phyloP scores from a whole-genome alignment of 2,113 vertebrate genomes.

The Tragelaphus strepsiceros region DNA sequence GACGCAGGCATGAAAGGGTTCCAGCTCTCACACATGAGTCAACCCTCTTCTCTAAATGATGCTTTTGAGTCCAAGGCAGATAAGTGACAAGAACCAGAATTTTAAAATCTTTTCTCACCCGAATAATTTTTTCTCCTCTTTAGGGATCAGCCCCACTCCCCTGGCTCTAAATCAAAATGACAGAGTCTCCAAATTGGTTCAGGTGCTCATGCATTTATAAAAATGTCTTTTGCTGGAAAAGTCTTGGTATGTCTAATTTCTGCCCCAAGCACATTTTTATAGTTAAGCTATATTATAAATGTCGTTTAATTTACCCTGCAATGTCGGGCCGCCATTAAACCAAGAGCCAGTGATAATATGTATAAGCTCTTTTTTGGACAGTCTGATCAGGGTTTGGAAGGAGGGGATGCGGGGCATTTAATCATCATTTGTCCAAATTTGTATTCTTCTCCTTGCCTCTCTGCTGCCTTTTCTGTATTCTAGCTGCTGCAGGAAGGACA shows the following conservation, averaged over 20 bases:
- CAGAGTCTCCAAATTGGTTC: conserved; percentile 55
- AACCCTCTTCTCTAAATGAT: background rate
- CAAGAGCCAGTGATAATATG: background rate
- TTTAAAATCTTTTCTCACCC: background rate
- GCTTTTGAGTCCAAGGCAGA: background rate
- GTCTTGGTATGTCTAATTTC: conserved; percentile 61
- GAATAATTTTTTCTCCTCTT: conserved; percentile 35
- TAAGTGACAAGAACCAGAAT: background rate
- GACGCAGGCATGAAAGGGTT: background rate
- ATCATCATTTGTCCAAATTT: conserved; percentile 25
- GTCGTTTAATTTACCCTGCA: conserved; percentile 62
- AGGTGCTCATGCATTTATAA: conserved; percentile 62
- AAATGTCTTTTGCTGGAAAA: conserved; percentile 58
- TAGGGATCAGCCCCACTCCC: conserved; percentile 39
- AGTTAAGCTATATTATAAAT: conserved; percentile 69
- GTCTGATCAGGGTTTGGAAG: conserved; percentile 15
- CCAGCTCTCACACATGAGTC: background rate
- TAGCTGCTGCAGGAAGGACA: background rate
- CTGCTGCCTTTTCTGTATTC: background rate
- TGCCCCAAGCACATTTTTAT: conserved; percentile 67
- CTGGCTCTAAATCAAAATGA: conserved; percentile 65
- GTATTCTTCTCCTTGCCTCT: conserved; percentile 7
- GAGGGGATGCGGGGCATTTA: background rate
- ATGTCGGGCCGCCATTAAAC: background rate
- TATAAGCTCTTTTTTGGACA: background rate